Evolutionary conservation across 1,140 invertebrate species (phyloP), one percentile per base, ranked within the genome.

Genomic region (Leptinotarsa texana): DNA sequence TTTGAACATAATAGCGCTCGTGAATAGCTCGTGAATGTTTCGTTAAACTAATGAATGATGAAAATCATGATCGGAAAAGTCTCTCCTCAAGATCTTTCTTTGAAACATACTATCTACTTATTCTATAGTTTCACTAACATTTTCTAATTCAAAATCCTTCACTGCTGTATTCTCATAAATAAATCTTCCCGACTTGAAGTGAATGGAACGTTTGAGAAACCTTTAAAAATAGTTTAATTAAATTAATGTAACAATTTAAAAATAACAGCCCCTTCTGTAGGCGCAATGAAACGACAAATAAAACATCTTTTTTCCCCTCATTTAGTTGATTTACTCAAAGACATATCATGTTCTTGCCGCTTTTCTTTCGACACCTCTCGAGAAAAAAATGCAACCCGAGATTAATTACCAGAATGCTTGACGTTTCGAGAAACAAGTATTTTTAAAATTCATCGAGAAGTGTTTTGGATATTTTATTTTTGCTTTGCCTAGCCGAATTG

Each of bases 281-380:
- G 18, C 24, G 18, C 24, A 63, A 67, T 17, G 65, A 67, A 22
- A 33, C 42, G 65, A 67, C 65, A 67, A 67, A 67, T 67, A 67
- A 67, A 24, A 42, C 65, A 67, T 67, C 42, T 33, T 24, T 42
- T 67, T 27, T 67, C 17, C 18, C 65, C 65, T 67, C 65, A 67
- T 67, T 67, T 67, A 67, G 17, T 24, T 67, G 65, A 67, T 67
- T 67, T 67, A 67, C 65, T 24, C n/a, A 18, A 57, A 57, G 17
- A 57, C 15, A 15, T 57, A 57, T 67, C 65, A 27, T 22, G 17
- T 67, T 67, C 42, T 67, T 33, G 24, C 17, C 65, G 65, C 65
- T 67, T 67, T 42, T 67, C 65, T 67, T 67, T 57, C 51, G 27
- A 67, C 65, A 67, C 65, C 24, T 57, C 51, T 17, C 51, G 13